These are phyloP conservation scores for Auanema sp. DNA, from an alignment of 2,888 invertebrate species.

Conservation along the genomic window DNA sequence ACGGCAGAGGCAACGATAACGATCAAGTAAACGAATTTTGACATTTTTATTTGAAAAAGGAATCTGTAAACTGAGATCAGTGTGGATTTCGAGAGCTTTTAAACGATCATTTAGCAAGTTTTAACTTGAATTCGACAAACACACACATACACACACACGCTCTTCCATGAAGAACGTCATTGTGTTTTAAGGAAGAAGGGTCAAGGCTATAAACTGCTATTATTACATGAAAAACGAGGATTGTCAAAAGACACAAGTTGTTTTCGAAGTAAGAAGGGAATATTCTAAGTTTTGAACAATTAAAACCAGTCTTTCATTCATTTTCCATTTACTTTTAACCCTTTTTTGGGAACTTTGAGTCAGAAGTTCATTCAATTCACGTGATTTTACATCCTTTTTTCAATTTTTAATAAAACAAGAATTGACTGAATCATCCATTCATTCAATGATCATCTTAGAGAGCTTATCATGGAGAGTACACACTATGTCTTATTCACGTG, in stretches of 20 bases:
- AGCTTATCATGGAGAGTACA: too few relatives aligned
- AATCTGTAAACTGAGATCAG: too few relatives aligned
- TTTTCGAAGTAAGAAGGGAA: conserved; percentile 14
- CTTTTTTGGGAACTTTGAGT: too few relatives aligned
- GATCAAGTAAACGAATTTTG: neutral
- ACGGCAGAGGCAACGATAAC: neutral
- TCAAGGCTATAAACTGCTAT: conserved; percentile 2
- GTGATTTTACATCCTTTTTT: too few relatives aligned
- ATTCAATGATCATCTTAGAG: too few relatives aligned
- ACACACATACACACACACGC: conserved; percentile 3
- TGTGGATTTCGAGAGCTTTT: too few relatives aligned
- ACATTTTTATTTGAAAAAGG: neutral
- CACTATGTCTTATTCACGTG: too few relatives aligned
- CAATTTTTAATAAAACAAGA: too few relatives aligned
- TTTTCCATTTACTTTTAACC: too few relatives aligned
- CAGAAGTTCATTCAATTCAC: too few relatives aligned
- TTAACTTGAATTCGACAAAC: conserved; percentile 6
- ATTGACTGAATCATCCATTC: too few relatives aligned
- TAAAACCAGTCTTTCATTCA: too few relatives aligned
- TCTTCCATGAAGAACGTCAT: neutral
- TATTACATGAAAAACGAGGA: conserved; percentile 1
- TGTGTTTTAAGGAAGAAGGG: neutral
- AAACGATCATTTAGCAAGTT: conserved; percentile 1
- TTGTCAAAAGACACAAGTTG: conserved; percentile 15
- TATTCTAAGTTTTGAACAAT: neutral